These are phyloP conservation scores for Pachymerium ferrugineum DNA, from an alignment of 2,888 invertebrate genomes.

Conservation along the genomic window DNA sequence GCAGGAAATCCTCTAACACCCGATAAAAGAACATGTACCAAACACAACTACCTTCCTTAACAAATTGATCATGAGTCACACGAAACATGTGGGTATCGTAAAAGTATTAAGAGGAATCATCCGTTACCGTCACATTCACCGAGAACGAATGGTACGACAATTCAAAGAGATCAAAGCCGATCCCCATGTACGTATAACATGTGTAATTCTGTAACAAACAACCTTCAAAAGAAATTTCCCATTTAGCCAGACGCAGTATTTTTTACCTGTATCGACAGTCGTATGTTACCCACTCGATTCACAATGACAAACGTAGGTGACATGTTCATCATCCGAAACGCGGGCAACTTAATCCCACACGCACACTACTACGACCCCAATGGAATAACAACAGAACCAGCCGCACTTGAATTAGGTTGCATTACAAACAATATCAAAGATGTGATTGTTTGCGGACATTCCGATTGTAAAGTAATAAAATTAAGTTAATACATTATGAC, in stretches of 20 bases:
- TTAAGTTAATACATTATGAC: neutral
- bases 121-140: slow-evolving; percentile 74
- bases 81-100: slow-evolving; percentile 63
- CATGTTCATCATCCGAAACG: slow-evolving; percentile 96
- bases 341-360: slow-evolving; percentile 91
- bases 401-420: slow-evolving; percentile 90
- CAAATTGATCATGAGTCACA: too few species aligned
- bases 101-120: slow-evolving; percentile 83
- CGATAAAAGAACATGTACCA: too few species aligned
- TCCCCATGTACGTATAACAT: slow-evolving; percentile 63
- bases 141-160: slow-evolving; percentile 83
- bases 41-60: too few species aligned
- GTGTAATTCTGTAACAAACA: slow-evolving; percentile 29
- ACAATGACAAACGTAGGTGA: slow-evolving; percentile 94
- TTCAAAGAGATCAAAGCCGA: slow-evolving; percentile 82
- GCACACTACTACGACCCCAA: slow-evolving; percentile 80
- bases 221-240: slow-evolving; percentile 20
- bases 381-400: slow-evolving; percentile 88
- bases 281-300: slow-evolving; percentile 93
- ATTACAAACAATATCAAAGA: slow-evolving; percentile 84
- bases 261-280: slow-evolving; percentile 96
- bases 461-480: slow-evolving; percentile 76
- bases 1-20: too few species aligned
- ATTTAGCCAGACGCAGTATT: slow-evolving; percentile 89
- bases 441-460: slow-evolving; percentile 93